These are phyloP conservation scores for Knipowitschia caucasica DNA, from an alignment of 2,797 vertebrate genomes.

Conservation along the genomic window DNA sequence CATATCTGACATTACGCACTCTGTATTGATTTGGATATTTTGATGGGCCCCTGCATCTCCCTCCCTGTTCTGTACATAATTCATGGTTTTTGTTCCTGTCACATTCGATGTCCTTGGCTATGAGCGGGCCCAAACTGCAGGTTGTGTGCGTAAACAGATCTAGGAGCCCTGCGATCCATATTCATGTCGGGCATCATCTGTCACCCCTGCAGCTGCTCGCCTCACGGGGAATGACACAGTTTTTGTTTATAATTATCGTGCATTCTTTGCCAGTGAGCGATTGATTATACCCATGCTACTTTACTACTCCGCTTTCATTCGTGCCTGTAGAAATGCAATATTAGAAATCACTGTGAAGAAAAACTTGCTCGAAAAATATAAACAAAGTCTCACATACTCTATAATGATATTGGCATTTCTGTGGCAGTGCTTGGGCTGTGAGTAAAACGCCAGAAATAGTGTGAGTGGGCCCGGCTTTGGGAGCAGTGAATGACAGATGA, in stretches of 20 bases:
- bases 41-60: not conserved
- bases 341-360: constrained; percentile 14
- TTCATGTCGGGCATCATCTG: constrained; percentile 59
- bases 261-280: constrained; percentile 57
- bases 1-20: constrained; percentile 11
- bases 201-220: constrained; percentile 60
- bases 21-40: constrained; percentile 20
- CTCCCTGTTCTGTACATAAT: constrained; percentile 17
- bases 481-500: constrained; percentile 45
- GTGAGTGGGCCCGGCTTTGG: constrained; percentile 37
- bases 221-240: constrained; percentile 60
- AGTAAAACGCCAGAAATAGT: constrained; percentile 50
- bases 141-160: constrained; percentile 49
- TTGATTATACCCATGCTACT: constrained; percentile 60
- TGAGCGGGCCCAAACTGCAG: constrained; percentile 29
- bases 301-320: constrained; percentile 52
- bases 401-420: constrained; percentile 40
- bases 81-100: constrained; percentile 15
- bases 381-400: constrained; percentile 32
- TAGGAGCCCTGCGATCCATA: constrained; percentile 63
- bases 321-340: constrained; percentile 50
- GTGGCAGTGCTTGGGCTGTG: constrained; percentile 27
- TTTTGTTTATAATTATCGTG: constrained; percentile 68
- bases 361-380: constrained; percentile 40
- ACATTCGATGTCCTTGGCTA: constrained; percentile 18